Conservation (phyloP, 2,888 invertebrate genomes). For the Xanthia togata region DNA sequence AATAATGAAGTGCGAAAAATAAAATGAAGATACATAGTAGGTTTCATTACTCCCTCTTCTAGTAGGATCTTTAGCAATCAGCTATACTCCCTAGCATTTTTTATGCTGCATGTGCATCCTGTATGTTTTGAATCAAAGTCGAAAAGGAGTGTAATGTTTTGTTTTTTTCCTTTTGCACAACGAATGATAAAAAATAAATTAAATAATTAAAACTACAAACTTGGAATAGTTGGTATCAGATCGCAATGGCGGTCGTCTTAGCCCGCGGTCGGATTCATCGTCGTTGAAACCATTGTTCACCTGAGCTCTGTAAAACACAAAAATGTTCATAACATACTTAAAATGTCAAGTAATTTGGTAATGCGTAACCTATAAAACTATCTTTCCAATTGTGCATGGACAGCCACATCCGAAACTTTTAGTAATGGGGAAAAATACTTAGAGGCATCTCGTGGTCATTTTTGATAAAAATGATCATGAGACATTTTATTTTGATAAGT, state of each 20-base stretch:
- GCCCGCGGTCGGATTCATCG: slow-evolving; percentile 65
- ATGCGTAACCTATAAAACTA: not conserved
- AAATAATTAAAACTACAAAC: slow-evolving; percentile 63
- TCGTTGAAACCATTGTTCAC: slow-evolving; percentile 75
- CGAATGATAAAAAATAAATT: not conserved
- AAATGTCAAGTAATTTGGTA: not conserved
- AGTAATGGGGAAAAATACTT: not conserved
- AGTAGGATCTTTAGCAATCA: not conserved
- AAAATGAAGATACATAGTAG: not conserved
- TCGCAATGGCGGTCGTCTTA: slow-evolving; percentile 63
- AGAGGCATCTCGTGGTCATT: not conserved
- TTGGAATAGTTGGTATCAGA: slow-evolving; percentile 67
- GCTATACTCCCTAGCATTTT: too few species aligned
- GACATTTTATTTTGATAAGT: too few species aligned
- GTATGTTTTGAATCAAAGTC: too few species aligned
- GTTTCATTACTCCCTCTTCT: not conserved
- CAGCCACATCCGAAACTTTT: not conserved
- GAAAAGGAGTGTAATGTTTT: too few species aligned
- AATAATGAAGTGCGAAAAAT: not conserved
- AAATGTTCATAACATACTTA: not conserved
- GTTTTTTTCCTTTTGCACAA: not conserved
- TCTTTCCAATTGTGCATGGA: not conserved
- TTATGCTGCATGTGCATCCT: too few species aligned
- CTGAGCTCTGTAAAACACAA: slow-evolving; percentile 52
- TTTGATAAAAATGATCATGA: too few species aligned